Conservation (phyloP, 2,888 invertebrate genomes). For the Calliopum simillimum region DNA sequence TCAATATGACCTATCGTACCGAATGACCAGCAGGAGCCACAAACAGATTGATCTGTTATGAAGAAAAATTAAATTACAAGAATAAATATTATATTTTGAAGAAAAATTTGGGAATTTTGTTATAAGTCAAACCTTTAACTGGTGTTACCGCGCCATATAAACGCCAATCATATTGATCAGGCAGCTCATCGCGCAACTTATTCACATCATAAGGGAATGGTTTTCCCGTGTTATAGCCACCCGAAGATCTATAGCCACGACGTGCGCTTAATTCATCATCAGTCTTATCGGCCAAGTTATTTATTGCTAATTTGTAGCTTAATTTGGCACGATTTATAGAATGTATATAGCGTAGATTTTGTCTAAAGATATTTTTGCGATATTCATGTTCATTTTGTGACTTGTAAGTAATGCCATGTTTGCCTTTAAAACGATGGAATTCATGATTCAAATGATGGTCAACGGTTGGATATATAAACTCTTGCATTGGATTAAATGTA, state of each 20-base stretch:
- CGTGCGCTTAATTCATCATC: constrained; percentile 81
- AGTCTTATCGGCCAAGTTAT: constrained; percentile 88
- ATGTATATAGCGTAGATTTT: constrained; percentile 86
- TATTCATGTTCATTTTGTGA: constrained; percentile 75
- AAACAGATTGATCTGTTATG: constrained; percentile 91
- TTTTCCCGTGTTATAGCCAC: constrained; percentile 78
- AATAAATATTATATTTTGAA: constrained; percentile 19
- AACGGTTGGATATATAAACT: constrained; percentile 81
- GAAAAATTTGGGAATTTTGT: background rate
- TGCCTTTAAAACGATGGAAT: constrained; percentile 78
- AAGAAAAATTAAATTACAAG: too few species aligned
- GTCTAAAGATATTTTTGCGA: constrained; percentile 84
- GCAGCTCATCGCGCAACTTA: constrained; percentile 72
- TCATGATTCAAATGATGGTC: constrained; percentile 81
- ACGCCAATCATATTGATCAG: constrained; percentile 89
- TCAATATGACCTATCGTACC: constrained; percentile 94
- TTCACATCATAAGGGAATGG: constrained; percentile 80
- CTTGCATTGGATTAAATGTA: constrained; percentile 93
- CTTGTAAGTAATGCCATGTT: constrained; percentile 78
- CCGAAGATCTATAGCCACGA: constrained; percentile 75
- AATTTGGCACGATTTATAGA: constrained; percentile 82
- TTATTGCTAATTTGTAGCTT: constrained; percentile 81
- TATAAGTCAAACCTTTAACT: constrained; percentile 79
- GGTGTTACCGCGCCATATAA: constrained; percentile 92
- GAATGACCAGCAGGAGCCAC: constrained; percentile 98